Evolutionary conservation across 2,113 vertebrate genomes (phyloP), one percentile per base, ranked within the genome.

Genomic region (Typhlomys cinereus): DNA sequence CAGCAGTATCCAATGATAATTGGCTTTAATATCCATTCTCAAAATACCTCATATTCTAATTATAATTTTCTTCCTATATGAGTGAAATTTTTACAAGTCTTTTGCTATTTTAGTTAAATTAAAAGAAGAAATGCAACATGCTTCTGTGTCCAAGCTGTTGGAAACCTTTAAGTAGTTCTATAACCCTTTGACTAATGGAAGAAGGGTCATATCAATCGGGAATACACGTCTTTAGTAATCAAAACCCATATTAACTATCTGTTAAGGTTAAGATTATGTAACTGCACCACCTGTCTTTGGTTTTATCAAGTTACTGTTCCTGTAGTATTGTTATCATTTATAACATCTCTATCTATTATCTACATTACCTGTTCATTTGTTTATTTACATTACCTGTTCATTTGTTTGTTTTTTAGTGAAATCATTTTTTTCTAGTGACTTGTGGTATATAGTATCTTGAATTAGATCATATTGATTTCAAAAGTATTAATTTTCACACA

Each of bases 21-120:
- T 91, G 61, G 7, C 62, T 73, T 75, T 85, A 46, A 10, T 88
- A 62, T 61, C 29, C 8, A 31, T 75, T 87, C 29, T 62, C 79
- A n/a, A 88, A 90, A 46, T 76, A 46, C 14, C 11, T 59, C 71
- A 62, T 69, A 79, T 66, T 87, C 52, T 75, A 52, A 41, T 78
- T 36, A 29, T 93, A 81, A 93, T 93, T 69, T 8, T 92, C 71
- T 87, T 75, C 39, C 31, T 41, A 44, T 13, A 62, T 73, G n/a
- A 89, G 34, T 86, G 3, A 89, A 89, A 91, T 81, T 91, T 93
- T 87, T 50, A 92, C 18, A 88, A 46, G 59, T 70, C 46, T 46
- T 86, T 78, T 48, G 34, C 41, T 76, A 62, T 46, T 75, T 81
- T 82, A 81, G 34, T 95, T 89, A 94, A 87, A 62, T 87, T 39